Evolutionary conservation across 2,113 vertebrate species (phyloP).

Genomic region (Oncorhynchus gorbuscha): DNA sequence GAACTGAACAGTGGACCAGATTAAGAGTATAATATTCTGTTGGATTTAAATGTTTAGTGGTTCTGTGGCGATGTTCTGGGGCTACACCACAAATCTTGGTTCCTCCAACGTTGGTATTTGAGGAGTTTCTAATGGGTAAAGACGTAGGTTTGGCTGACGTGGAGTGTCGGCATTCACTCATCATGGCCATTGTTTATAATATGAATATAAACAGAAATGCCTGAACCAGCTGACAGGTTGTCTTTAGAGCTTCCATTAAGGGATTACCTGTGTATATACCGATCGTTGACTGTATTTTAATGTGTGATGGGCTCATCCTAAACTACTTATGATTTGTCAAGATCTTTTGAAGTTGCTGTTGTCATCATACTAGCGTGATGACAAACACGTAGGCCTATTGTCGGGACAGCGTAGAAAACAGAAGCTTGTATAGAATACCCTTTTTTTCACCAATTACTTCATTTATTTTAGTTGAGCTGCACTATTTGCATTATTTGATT

Average conservation of each 20-base stretch:
- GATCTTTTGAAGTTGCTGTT: not conserved
- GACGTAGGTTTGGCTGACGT: slow-evolving; percentile 35
- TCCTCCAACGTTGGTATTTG: slow-evolving; percentile 17
- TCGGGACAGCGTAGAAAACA: not conserved
- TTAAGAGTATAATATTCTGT: slow-evolving; percentile 7
- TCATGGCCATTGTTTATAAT: slow-evolving; percentile 25
- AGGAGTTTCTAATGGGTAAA: slow-evolving; percentile 33
- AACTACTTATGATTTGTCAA: slow-evolving; percentile 2
- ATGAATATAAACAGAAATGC: slow-evolving; percentile 30
- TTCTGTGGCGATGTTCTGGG: slow-evolving; percentile 12
- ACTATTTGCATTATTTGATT: no score
- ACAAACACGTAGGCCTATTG: not conserved
- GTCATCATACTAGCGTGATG: not conserved
- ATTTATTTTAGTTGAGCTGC: no score
- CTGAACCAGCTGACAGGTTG: slow-evolving; percentile 21
- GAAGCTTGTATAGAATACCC: not conserved
- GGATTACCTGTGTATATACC: not conserved
- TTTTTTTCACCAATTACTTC: no score
- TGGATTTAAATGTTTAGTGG: slow-evolving; percentile 32
- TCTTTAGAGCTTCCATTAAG: slow-evolving; percentile 28
- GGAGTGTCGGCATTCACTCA: slow-evolving; percentile 51
- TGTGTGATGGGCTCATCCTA: not conserved
- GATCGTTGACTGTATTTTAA: not conserved
- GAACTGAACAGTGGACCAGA: not conserved
- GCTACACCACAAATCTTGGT: slow-evolving; percentile 32